Conservation (phyloP, 2,113 vertebrate species). For the Brienomyrus longianalis region DNA sequence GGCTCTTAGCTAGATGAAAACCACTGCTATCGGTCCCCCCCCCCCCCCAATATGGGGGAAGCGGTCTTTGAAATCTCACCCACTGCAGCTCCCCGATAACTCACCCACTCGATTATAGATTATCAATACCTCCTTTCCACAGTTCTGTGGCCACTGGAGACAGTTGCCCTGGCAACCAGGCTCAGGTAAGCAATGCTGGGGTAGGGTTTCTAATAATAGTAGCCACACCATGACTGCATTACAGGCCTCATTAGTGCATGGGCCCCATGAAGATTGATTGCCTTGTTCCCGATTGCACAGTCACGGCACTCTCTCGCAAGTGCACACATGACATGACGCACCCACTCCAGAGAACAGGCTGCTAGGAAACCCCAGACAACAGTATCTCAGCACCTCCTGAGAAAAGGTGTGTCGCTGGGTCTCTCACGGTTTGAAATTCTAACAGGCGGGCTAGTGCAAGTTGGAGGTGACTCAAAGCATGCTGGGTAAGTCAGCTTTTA, state of each 20-base stretch:
- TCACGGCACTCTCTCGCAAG: neutral
- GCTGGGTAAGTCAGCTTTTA: neutral
- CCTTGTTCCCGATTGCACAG: conserved; percentile 35
- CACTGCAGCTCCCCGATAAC: conserved; percentile 70
- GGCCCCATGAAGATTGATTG: conserved; percentile 36
- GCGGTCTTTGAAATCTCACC: conserved; percentile 63
- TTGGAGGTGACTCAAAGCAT: neutral
- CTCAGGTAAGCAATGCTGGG: conserved; percentile 61
- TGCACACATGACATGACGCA: neutral
- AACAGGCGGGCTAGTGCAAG: neutral
- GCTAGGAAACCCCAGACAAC: neutral
- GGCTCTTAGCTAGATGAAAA: conserved; percentile 56
- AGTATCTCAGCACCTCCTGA: neutral
- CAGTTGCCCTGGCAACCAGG: conserved; percentile 75
- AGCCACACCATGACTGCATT: conserved; percentile 30
- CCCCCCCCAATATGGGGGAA: conserved; percentile 34
- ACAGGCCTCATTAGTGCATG: conserved; percentile 40
- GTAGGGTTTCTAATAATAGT: conserved; percentile 60
- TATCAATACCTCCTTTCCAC: conserved; percentile 81
- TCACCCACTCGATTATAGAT: conserved; percentile 74
- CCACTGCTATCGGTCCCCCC: conserved; percentile 42
- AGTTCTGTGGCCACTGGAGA: conserved; percentile 62
- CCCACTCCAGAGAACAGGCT: neutral
- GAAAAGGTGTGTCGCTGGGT: neutral
- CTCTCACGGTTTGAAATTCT: neutral